Evolutionary conservation across 2,797 vertebrate species (phyloP).

Genomic region (Urosaurus nigricauda): DNA sequence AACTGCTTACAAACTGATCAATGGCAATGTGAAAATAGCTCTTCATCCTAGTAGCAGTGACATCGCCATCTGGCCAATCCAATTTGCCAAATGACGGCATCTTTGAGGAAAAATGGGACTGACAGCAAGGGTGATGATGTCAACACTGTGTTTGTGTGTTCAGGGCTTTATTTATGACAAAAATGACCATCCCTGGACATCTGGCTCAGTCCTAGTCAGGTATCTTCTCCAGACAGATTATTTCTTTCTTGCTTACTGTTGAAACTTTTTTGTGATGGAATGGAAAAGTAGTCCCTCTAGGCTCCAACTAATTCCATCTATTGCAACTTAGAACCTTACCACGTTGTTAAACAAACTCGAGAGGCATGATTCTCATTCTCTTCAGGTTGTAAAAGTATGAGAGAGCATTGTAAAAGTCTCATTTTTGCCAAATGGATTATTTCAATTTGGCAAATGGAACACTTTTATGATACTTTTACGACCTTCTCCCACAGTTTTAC

Average conservation of each 20-base stretch:
- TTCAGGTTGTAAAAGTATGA: too few relatives aligned
- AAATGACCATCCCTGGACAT: not conserved
- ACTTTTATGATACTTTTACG: too few relatives aligned
- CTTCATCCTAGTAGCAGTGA: not conserved
- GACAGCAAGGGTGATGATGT: not conserved
- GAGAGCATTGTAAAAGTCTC: too few relatives aligned
- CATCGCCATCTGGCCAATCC: not conserved
- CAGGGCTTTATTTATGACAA: not conserved
- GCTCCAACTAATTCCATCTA: not conserved
- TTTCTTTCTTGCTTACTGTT: not conserved
- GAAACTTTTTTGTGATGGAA: not conserved
- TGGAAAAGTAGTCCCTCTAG: not conserved
- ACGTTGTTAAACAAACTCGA: too few relatives aligned
- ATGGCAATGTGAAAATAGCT: not conserved
- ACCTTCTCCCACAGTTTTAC: too few relatives aligned
- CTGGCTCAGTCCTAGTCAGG: not conserved
- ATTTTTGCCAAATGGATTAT: too few relatives aligned
- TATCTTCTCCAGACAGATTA: not conserved
- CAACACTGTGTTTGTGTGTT: not conserved
- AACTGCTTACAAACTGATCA: not conserved
- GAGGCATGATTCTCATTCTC: too few relatives aligned
- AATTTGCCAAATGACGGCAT: not conserved
- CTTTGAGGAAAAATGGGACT: not conserved
- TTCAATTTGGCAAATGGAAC: too few relatives aligned
- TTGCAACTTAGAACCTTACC: not conserved